phyloP scores from a whole-genome alignment of 2,888 invertebrate species.

The Zonitis immaculata region DNA sequence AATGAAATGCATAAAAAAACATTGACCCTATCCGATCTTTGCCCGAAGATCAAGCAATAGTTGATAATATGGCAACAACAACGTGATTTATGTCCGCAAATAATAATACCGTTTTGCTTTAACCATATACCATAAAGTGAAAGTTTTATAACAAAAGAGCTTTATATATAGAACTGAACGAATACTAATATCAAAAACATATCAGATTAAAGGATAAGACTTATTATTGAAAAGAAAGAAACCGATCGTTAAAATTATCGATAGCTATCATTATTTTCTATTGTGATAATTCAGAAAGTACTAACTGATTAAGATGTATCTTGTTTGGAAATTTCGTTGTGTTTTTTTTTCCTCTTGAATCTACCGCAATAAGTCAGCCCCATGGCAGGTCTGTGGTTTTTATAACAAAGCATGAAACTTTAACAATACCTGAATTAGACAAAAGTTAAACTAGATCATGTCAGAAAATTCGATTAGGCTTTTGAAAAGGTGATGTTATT shows the following conservation, averaged over 20 bases:
- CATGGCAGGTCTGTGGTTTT: background rate
- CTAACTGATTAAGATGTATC: background rate
- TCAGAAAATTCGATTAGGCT: constrained; percentile 3
- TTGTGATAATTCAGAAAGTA: background rate
- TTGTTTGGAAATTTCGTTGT: no score
- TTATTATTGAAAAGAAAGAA: no score
- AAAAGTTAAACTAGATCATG: constrained; percentile 3
- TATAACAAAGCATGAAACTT: constrained; percentile 2
- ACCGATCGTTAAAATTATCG: background rate
- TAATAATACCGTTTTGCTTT: no score
- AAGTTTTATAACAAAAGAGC: no score
- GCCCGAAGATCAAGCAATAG: constrained; percentile 3
- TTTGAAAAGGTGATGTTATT: constrained; percentile 1
- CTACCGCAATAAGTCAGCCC: background rate
- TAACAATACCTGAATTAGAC: background rate
- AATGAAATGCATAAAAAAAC: constrained; percentile 1
- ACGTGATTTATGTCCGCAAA: constrained; percentile 3
- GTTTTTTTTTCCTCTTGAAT: no score
- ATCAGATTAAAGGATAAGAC: no score
- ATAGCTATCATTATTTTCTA: background rate
- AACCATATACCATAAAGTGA: no score
- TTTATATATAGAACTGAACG: no score
- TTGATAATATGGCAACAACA: constrained; percentile 3
- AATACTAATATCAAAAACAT: no score
- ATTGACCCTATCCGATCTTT: constrained; percentile 4